These are phyloP conservation scores for Gryon sp. DNA, from an alignment of 1,140 invertebrate genomes.

Conservation along the genomic window DNA sequence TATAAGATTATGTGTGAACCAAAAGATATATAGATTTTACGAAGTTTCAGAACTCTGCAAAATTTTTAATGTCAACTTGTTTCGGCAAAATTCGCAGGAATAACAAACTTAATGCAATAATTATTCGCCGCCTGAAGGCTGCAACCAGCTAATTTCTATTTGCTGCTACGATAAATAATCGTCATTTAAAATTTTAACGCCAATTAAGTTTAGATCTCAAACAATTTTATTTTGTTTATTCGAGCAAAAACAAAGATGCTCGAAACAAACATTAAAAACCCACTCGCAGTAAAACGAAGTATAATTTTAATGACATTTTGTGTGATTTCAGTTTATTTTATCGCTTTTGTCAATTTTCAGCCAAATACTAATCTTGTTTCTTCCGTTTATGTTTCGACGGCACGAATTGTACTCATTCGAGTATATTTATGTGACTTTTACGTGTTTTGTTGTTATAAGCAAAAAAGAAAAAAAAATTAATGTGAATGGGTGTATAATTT, in stretches of 20 bases:
- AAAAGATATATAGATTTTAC: constrained; percentile 11
- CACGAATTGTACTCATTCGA: too few species aligned
- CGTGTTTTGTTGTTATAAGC: constrained; percentile 1
- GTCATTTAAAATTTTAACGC: too few species aligned
- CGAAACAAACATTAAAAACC: too few species aligned
- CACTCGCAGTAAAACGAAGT: too few species aligned
- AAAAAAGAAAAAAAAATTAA: background rate
- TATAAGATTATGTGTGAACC: constrained; percentile 21
- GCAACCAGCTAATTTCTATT: constrained; percentile 42
- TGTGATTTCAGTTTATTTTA: too few species aligned
- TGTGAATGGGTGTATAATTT: too few species aligned
- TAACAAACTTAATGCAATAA: constrained; percentile 59
- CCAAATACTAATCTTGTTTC: background rate
- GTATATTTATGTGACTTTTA: constrained; percentile 1
- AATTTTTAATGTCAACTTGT: constrained; percentile 59
- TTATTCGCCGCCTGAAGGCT: constrained; percentile 39
- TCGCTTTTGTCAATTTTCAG: too few species aligned
- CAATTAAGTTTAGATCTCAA: too few species aligned
- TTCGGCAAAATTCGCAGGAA: constrained; percentile 42
- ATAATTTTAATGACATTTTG: too few species aligned
- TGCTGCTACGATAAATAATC: too few species aligned
- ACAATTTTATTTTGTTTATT: too few species aligned
- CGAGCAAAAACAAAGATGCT: too few species aligned
- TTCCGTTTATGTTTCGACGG: background rate
- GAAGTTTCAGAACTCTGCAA: constrained; percentile 30